Conservation (phyloP, 2,888 invertebrate genomes). For the Pollenia angustigena region DNA sequence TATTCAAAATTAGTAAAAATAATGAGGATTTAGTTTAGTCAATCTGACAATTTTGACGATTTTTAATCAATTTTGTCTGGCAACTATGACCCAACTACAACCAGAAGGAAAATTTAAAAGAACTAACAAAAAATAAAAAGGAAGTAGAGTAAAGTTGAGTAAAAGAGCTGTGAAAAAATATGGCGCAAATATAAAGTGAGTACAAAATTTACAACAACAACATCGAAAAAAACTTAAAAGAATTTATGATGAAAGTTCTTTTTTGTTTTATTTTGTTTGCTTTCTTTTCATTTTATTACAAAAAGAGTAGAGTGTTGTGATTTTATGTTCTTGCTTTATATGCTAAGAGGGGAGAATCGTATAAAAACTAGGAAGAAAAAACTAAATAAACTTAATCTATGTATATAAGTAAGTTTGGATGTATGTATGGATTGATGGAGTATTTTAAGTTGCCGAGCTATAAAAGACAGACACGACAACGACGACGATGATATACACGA, state of each 20-base stretch:
- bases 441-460: slow-evolving; percentile 45
- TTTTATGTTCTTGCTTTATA: slow-evolving; percentile 35
- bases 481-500: slow-evolving; percentile 46
- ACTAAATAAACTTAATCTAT: slow-evolving; percentile 39
- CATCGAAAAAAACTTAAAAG: slow-evolving; percentile 58
- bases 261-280: slow-evolving; percentile 26
- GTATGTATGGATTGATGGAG: slow-evolving; percentile 25
- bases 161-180: slow-evolving; percentile 66
- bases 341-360: slow-evolving; percentile 7
- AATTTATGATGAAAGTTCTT: slow-evolving; percentile 73
- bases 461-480: slow-evolving; percentile 70
- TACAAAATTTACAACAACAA: slow-evolving; percentile 46
- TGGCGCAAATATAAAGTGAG: slow-evolving; percentile 59
- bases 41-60: too few relatives aligned
- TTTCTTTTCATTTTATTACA: slow-evolving; percentile 49
- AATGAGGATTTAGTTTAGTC: too few relatives aligned
- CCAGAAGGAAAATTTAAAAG: slow-evolving; percentile 20
- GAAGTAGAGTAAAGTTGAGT: slow-evolving; percentile 48
- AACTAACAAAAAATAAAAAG: slow-evolving; percentile 21
- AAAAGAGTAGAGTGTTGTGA: slow-evolving; percentile 30
- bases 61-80: too few relatives aligned
- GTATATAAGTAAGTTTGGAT: neutral
- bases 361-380: slow-evolving; percentile 5
- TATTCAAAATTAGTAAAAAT: too few relatives aligned
- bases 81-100: neutral